Percentiles rank a stretch among this genome's conserved stretches.
phyloP scores from a whole-genome alignment of 2,113 vertebrate genomes.

The Pterocles gutturalis region DNA sequence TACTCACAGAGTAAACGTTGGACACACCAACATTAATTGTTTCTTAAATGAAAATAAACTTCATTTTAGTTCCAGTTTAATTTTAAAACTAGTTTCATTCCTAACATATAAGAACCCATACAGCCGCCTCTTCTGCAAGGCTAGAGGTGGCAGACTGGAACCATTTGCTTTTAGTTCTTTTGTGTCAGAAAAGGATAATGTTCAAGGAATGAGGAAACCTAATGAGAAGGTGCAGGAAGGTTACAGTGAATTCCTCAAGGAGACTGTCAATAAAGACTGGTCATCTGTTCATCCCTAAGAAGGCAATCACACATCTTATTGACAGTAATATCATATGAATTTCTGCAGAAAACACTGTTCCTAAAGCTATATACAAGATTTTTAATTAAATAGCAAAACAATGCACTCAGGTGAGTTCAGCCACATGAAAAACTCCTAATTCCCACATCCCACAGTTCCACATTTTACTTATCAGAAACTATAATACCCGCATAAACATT shows the following conservation, averaged over 20 bases:
- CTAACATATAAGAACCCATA: neutral
- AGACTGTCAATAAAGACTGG: neutral
- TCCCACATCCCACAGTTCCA: neutral
- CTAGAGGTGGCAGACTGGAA: neutral
- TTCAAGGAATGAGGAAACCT: neutral
- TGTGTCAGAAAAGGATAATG: neutral
- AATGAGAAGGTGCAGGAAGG: neutral
- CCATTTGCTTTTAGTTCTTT: neutral
- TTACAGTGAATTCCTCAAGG: neutral
- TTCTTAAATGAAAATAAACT: neutral
- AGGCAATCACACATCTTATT: neutral
- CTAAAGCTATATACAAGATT: neutral
- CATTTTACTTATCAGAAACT: neutral
- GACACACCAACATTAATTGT: neutral
- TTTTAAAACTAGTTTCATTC: neutral
- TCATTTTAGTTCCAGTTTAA: neutral
- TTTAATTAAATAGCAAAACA: neutral
- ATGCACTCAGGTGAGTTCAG: neutral
- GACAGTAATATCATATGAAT: neutral
- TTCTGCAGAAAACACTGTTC: neutral
- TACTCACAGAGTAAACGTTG: neutral
- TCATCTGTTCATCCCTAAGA: neutral
- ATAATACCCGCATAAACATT: neutral
- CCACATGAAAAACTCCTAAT: neutral
- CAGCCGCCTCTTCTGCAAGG: neutral